These are phyloP conservation scores for Albula goreensis DNA, from an alignment of 2,113 vertebrate species.

Conservation along the genomic window DNA sequence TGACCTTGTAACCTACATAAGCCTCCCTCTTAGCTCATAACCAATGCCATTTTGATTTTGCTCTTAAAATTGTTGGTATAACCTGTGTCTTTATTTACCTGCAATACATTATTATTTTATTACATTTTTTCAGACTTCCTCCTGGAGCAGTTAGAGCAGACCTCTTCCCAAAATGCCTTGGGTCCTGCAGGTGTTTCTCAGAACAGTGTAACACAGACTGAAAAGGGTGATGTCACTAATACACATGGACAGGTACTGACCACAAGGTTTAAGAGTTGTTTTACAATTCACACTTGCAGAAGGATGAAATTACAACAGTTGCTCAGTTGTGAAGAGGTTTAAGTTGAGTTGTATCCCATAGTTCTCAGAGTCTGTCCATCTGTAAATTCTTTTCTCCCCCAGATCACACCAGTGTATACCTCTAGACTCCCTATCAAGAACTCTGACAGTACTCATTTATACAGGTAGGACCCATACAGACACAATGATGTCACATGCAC, in stretches of 20 bases:
- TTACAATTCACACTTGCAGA: not conserved
- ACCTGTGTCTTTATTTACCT: not conserved
- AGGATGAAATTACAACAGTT: too few relatives aligned
- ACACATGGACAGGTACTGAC: slow-evolving; percentile 3
- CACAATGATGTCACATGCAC: not conserved
- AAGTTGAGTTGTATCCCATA: not conserved
- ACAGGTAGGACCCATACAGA: slow-evolving; percentile 42
- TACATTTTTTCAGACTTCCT: slow-evolving; percentile 58
- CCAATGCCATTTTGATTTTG: too few relatives aligned
- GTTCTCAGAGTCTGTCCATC: not conserved
- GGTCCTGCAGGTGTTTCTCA: slow-evolving; percentile 10
- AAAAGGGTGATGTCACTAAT: not conserved
- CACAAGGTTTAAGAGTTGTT: slow-evolving; percentile 29
- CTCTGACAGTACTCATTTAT: slow-evolving; percentile 20
- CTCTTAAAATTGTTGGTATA: too few relatives aligned
- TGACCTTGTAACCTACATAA: too few relatives aligned
- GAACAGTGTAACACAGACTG: not conserved
- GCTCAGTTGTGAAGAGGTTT: not conserved
- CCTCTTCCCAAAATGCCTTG: slow-evolving; percentile 29
- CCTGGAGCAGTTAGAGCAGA: slow-evolving; percentile 62
- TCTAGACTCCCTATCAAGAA: slow-evolving; percentile 6
- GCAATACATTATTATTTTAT: not conserved
- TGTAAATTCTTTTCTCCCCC: not conserved
- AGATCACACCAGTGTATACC: slow-evolving; percentile 32
- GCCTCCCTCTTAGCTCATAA: too few relatives aligned